Evolutionary conservation across 2,797 vertebrate genomes (phyloP).

Genomic region (Hoplostethus mediterraneus): DNA sequence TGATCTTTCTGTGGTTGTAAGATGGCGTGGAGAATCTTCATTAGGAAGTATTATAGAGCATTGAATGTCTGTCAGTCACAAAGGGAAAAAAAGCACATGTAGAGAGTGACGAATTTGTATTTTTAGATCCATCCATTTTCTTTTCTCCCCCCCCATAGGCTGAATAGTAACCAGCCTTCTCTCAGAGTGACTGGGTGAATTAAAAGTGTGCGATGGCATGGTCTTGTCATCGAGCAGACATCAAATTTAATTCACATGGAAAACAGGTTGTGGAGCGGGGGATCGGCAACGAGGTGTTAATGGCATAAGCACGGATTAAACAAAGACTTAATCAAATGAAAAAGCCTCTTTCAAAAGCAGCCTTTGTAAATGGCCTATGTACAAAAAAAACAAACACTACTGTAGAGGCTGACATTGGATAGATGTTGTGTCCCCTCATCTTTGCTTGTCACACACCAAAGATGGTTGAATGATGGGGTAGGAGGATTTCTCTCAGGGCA

Average conservation of each 20-base stretch:
- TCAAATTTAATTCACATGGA: conserved; percentile 37
- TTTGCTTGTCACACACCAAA: conserved; percentile 51
- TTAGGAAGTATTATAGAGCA: neutral
- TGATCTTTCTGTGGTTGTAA: neutral
- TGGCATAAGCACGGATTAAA: conserved; percentile 59
- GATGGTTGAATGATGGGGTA: conserved; percentile 15
- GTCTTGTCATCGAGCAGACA: conserved; percentile 19
- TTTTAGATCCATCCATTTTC: neutral
- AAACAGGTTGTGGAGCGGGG: conserved; percentile 48
- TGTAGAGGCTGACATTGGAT: conserved; percentile 17
- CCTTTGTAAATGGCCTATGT: conserved; percentile 48
- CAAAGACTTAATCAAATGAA: conserved; percentile 68
- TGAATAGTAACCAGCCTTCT: conserved; percentile 1
- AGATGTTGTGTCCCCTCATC: conserved; percentile 28
- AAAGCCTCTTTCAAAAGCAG: conserved; percentile 53
- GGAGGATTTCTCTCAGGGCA: conserved; percentile 12
- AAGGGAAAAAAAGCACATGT: conserved; percentile 9
- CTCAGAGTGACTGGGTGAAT: neutral
- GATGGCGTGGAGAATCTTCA: conserved; percentile 14
- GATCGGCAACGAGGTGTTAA: conserved; percentile 57
- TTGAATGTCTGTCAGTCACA: neutral
- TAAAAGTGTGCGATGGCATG: conserved; percentile 9
- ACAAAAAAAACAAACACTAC: conserved; percentile 48
- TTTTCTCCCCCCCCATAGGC: conserved; percentile 3
- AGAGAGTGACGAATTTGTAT: neutral